phyloP scores from a whole-genome alignment of 1,140 invertebrate genomes.

The Trichonephila clavata region DNA sequence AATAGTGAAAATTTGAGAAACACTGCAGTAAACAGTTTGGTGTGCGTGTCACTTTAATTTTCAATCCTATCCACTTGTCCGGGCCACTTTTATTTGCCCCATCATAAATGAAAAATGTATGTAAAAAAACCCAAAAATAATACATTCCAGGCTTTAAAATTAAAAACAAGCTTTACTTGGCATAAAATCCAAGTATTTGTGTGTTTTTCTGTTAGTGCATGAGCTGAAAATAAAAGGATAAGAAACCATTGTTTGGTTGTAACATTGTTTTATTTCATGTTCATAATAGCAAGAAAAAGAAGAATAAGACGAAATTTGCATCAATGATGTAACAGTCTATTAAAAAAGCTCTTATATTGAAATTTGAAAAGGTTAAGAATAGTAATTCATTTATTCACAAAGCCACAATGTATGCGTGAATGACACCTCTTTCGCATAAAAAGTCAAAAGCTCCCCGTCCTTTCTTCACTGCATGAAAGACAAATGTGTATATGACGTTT shows the following conservation, averaged over 20 bases:
- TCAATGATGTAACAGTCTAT: conserved; percentile 70
- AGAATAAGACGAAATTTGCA: conserved; percentile 68
- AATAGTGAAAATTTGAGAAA: too few relatives aligned
- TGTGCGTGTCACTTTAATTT: too few relatives aligned
- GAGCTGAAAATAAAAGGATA: not conserved
- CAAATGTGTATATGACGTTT: conserved; percentile 64
- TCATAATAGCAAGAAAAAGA: conserved; percentile 75
- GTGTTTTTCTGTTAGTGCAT: too few relatives aligned
- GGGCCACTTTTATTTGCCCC: too few relatives aligned
- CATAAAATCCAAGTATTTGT: too few relatives aligned
- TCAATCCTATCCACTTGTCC: too few relatives aligned
- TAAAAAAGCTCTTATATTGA: conserved; percentile 76
- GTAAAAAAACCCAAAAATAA: too few relatives aligned
- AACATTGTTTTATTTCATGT: conserved; percentile 70
- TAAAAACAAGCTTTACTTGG: too few relatives aligned
- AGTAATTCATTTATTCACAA: conserved; percentile 74
- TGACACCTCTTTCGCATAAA: conserved; percentile 15
- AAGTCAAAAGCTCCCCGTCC: conserved; percentile 28
- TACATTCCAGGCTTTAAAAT: too few relatives aligned
- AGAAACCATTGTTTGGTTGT: not conserved
- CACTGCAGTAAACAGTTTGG: too few relatives aligned
- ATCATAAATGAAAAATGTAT: too few relatives aligned
- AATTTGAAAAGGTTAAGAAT: conserved; percentile 76
- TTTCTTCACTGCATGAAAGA: conserved; percentile 55
- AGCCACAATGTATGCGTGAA: conserved; percentile 65